Conservation (phyloP, 1,140 invertebrate genomes). For the Lamellibrachia luymesi region DNA sequence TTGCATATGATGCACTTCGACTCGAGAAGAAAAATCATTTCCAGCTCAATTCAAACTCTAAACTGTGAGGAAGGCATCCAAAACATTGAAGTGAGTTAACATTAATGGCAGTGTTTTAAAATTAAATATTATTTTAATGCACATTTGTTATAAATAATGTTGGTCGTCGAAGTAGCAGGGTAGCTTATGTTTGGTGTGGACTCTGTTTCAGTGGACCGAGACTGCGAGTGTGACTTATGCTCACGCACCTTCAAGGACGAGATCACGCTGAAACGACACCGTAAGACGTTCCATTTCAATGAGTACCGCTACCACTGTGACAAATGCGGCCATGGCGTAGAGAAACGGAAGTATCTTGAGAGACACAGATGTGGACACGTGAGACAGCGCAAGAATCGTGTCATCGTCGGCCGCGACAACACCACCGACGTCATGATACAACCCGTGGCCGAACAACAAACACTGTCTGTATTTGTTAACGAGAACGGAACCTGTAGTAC, state of each 20-base stretch:
- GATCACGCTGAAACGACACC: background rate
- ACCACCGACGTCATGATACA: background rate
- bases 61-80: too few relatives aligned
- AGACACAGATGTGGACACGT: constrained; percentile 13
- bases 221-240: background rate
- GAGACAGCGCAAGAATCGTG: background rate
- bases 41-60: too few relatives aligned
- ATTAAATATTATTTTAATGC: too few relatives aligned
- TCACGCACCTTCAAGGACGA: background rate
- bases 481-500: background rate
- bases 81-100: too few relatives aligned
- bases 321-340: constrained; percentile 24
- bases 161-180: too few relatives aligned
- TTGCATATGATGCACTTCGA: too few relatives aligned
- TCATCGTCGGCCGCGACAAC: background rate
- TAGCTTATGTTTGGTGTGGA: too few relatives aligned
- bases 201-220: background rate
- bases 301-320: constrained; percentile 21
- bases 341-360: constrained; percentile 15
- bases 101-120: too few relatives aligned
- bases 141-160: too few relatives aligned
- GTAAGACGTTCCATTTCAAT: constrained; percentile 13
- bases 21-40: too few relatives aligned
- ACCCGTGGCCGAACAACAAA: background rate
- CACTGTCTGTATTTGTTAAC: background rate